These are phyloP conservation scores for Pteropus rufus DNA, from an alignment of 2,797 vertebrate species.

Conservation along the genomic window DNA sequence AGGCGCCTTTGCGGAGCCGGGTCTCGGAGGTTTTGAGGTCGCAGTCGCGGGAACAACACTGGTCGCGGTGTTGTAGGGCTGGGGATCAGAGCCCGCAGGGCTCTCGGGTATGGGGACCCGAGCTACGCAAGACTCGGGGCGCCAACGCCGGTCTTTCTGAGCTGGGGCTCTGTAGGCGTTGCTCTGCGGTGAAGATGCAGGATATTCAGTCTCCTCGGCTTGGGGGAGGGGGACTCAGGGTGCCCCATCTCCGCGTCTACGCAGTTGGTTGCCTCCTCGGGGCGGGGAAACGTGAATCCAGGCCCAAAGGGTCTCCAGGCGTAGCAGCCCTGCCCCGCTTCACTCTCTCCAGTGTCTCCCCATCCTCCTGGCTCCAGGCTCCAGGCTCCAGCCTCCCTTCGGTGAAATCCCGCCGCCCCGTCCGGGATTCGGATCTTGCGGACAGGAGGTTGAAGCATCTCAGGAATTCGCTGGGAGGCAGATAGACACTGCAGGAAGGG, in stretches of 20 bases:
- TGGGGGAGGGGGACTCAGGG: background rate
- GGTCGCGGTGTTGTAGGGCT: no score
- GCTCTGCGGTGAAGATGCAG: background rate
- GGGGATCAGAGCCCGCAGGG: background rate
- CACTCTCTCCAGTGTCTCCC: background rate
- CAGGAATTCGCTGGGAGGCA: conserved; percentile 49
- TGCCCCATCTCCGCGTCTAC: background rate
- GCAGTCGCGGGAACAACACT: background rate
- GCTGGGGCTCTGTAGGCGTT: background rate
- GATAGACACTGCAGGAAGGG: background rate
- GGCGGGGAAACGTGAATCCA: background rate
- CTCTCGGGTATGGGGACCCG: background rate
- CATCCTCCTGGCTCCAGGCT: no score
- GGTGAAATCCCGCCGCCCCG: background rate
- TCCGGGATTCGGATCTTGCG: background rate
- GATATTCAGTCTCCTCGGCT: background rate
- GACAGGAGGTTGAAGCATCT: conserved; percentile 6
- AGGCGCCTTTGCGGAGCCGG: background rate
- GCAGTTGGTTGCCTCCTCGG: background rate
- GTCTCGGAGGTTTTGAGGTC: background rate
- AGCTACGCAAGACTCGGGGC: background rate
- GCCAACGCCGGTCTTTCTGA: background rate
- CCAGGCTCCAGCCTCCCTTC: background rate
- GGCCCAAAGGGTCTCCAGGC: background rate
- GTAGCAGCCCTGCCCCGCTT: fast-evolving